Evolutionary conservation across 2,888 invertebrate genomes (phyloP).

Genomic region (Deroplatys truncata): DNA sequence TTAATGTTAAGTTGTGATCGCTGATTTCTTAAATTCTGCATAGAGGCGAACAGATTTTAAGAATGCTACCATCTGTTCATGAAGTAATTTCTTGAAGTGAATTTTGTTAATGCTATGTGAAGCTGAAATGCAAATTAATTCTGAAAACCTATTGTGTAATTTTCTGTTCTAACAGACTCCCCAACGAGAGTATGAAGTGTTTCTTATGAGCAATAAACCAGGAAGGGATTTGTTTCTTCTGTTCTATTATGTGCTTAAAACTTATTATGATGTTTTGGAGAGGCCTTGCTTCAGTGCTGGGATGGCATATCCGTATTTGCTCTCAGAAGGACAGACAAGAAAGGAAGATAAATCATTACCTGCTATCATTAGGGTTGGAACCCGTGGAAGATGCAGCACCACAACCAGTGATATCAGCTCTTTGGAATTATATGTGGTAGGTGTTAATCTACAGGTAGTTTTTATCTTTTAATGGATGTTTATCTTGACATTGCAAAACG

Average conservation of each 20-base stretch:
- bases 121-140: not conserved
- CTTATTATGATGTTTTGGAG: conserved; percentile 33
- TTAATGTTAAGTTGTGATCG: no score
- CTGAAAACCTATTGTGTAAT: not conserved
- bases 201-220: conserved; percentile 40
- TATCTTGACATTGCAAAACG: no score
- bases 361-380: conserved; percentile 42
- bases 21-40: no score
- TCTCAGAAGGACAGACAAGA: not conserved
- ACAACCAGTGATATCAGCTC: conserved; percentile 44
- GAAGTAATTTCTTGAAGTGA: no score
- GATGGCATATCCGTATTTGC: conserved; percentile 39
- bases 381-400: conserved; percentile 42
- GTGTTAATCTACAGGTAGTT: conserved; percentile 8
- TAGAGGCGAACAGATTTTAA: no score
- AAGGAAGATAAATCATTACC: conserved; percentile 36
- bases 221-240: conserved; percentile 39
- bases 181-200: conserved; percentile 44
- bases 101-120: no score
- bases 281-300: conserved; percentile 42
- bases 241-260: conserved; percentile 39
- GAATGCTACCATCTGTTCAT: no score
- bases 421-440: conserved; percentile 44
- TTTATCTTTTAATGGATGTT: no score
- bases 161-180: conserved; percentile 38